Base-by-base conservation (phyloP, 1,140 invertebrate species). In the Camponotus pennsylvanicus region DNA sequence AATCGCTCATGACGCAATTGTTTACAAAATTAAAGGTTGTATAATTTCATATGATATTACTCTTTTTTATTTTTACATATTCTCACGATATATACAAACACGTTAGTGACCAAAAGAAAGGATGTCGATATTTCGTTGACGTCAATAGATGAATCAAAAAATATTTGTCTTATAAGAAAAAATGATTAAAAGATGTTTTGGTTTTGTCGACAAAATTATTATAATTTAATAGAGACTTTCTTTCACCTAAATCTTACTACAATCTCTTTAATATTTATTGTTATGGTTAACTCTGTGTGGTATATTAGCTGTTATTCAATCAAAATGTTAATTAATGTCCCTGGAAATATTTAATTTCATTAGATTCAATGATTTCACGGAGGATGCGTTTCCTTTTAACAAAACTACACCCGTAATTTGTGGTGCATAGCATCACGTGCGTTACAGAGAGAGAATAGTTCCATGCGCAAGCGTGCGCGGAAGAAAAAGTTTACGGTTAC, bases 401-500 rank as follows among this genome's bases (percentile, higher is more conserved):
- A 3, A 27, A 49, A 71, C 15, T 52, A 71, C 45, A 45, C 32
- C 13, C 15, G 18, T 21, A 49, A n/a, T 13, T 67, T 13, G n/a
- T 11, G 34, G 37, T 80, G 42, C 45, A 13, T 55, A 45, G 45
- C 40, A 71, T 82, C 59, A 42, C 32, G 21, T 13, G 79, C 34
- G 49, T 69, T 34, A 45, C 21, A 40, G 42, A 79, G n/a, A 49
- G 42, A 79, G 49, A 85, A 78, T 55, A 52, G 75, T 40, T 83
- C 37, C 34, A 32, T 57, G 69, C 32, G 79, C 69, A 49, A 73
- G 69, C 13, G 69, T 83, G 69, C 32, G 42, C 42, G 69, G 5
- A 83, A 83, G 79, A 83, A 83, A 27, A 83, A 83, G 79, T 83
- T 83, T 83, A 83, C 79, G 79, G 79, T 83, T 83, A 83, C 79